phyloP scores from a whole-genome alignment of 2,797 vertebrate species.

The Triplophysa bombifrons region DNA sequence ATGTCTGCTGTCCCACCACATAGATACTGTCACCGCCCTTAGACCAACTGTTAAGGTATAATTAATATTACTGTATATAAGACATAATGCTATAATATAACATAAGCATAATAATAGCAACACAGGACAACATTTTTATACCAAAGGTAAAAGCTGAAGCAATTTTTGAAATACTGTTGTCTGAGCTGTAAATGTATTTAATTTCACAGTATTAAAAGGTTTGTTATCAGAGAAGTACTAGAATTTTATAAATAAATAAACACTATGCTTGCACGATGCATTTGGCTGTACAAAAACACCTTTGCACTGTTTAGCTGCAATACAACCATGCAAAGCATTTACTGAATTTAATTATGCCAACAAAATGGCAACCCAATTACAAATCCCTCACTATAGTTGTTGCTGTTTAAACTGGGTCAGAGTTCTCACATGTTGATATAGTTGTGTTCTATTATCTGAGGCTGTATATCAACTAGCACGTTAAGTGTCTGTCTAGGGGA shows the following conservation, averaged over 20 bases:
- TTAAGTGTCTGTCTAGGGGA: background rate
- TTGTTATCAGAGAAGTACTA: background rate
- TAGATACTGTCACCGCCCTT: constrained; percentile 3
- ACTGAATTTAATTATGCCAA: background rate
- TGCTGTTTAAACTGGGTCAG: background rate
- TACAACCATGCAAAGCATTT: background rate
- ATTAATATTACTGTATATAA: background rate
- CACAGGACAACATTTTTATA: background rate
- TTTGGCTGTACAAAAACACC: background rate
- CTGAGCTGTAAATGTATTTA: background rate
- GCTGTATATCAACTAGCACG: background rate
- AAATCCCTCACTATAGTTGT: background rate
- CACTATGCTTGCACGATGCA: background rate
- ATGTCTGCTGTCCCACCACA: constrained; percentile 54
- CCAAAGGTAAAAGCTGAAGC: background rate
- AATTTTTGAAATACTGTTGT: background rate
- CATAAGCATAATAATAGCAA: background rate
- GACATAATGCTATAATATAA: background rate
- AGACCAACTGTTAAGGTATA: background rate
- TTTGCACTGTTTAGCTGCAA: background rate
- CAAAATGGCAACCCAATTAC: background rate
- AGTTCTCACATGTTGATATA: background rate
- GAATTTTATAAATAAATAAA: background rate
- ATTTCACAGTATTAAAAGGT: background rate
- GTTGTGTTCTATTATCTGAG: background rate